Percentiles rank a stretch among this genome's conserved stretches.
These are phyloP conservation scores for Tylochromis polylepis DNA, from an alignment of 2,113 vertebrate species.

Conservation along the genomic window DNA sequence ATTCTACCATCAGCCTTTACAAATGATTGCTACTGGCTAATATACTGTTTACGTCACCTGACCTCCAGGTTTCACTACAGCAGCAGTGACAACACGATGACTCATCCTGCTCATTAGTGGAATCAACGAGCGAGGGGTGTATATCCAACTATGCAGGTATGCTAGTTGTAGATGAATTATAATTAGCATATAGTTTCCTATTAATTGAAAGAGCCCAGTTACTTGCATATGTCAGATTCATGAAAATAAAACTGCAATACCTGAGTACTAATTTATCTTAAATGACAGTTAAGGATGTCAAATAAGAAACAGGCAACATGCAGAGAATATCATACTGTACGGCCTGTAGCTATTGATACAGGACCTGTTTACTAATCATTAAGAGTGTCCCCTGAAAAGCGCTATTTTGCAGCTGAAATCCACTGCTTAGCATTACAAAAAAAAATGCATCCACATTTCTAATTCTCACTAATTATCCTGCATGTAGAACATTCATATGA, in stretches of 20 bases:
- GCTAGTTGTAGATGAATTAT: neutral
- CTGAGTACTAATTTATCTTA: neutral
- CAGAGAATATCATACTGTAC: neutral
- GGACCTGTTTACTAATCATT: neutral
- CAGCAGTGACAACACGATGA: conserved; percentile 1
- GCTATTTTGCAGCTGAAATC: neutral
- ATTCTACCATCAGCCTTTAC: neutral
- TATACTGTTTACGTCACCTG: neutral
- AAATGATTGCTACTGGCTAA: conserved; percentile 14
- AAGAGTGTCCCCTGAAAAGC: neutral
- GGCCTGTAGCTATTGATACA: neutral
- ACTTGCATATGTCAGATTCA: neutral
- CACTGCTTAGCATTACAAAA: neutral
- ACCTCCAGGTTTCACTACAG: conserved; percentile 13
- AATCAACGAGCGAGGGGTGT: neutral
- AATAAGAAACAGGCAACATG: neutral
- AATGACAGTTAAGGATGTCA: neutral
- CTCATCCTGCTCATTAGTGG: conserved; percentile 29
- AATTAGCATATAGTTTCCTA: neutral
- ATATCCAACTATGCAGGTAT: neutral
- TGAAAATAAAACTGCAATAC: neutral
- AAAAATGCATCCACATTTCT: neutral
- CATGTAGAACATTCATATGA: neutral
- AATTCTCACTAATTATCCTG: neutral
- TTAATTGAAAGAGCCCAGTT: conserved; percentile 1